Evolutionary conservation across 1,140 invertebrate genomes (phyloP), one percentile per base, ranked within the genome.

Genomic region (Drepana arcuata): DNA sequence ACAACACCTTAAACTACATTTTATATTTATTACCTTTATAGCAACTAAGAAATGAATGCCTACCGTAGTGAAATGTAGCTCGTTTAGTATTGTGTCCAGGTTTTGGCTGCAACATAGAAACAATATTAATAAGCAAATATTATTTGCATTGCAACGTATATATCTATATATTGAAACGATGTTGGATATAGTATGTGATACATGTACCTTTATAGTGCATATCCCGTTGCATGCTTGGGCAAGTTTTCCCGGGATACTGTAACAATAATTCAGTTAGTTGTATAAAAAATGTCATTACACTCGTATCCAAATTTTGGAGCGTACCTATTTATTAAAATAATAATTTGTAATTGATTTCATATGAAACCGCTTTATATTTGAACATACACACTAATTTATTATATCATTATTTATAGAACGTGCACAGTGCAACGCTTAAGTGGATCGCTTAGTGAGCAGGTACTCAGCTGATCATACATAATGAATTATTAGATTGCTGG

Each of bases 201-300:
- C 28, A 57, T 31, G 24, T 48, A 65, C 91, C 91, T 90, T 93
- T 93, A 77, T 94, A 94, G 82, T 93, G 92, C 73, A 93, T 91
- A 64, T 94, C 91, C 72, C 89, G 89, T 84, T 93, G 90, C 92
- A 94, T 94, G 60, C 91, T 93, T 33, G 92, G 91, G 75, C 93
- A 95, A 58, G 92, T 91, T 77, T 93, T 93, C 35, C 89, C 89
- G 35, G 85, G 86, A 69, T 86, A 81, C 86, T 88, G 85, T 43
- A 87, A 88, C n/a, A n/a, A n/a, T n/a, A n/a, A n/a, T n/a, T n/a
- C n/a, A n/a, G n/a, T n/a, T n/a, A n/a, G n/a, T n/a, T n/a, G n/a
- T n/a, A n/a, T n/a, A n/a, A n/a, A n/a, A n/a, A n/a, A n/a, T n/a
- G n/a, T n/a, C n/a, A n/a, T n/a, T n/a, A n/a, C n/a, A n/a, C n/a